Conservation (phyloP, 2,797 vertebrate species). For the Podarcis lilfordi region DNA sequence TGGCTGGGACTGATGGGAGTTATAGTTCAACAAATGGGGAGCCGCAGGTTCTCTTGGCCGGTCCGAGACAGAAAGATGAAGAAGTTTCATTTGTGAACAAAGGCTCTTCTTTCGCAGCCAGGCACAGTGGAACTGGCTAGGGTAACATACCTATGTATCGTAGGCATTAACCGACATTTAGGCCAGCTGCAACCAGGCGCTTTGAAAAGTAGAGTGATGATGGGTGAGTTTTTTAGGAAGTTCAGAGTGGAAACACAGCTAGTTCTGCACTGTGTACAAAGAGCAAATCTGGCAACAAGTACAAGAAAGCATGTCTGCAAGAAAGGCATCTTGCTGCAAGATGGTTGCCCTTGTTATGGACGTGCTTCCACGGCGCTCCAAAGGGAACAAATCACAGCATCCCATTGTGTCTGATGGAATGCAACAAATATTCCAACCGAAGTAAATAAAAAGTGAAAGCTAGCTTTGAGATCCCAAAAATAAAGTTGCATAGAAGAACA, state of each 20-base stretch:
- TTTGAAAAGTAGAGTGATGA: background rate
- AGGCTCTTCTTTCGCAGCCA: background rate
- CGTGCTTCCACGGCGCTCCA: background rate
- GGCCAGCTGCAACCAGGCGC: background rate
- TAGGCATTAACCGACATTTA: background rate
- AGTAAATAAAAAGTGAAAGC: background rate
- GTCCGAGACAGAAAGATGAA: no score
- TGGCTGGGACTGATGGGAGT: background rate
- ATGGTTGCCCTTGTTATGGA: background rate
- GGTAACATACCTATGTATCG: background rate
- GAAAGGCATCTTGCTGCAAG: background rate
- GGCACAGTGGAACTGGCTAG: no score
- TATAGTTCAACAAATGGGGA: background rate
- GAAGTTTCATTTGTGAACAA: background rate
- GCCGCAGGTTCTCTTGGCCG: no score
- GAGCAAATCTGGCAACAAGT: background rate
- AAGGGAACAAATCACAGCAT: background rate
- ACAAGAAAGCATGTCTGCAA: no score
- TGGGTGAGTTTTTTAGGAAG: background rate
- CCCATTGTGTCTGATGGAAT: background rate
- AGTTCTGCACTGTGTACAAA: background rate
- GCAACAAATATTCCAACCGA: background rate
- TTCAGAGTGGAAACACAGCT: background rate
- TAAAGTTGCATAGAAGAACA: background rate
- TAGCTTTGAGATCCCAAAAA: background rate